Conservation (phyloP, 1,140 invertebrate species). For the Thaumetopoea pityocampa region DNA sequence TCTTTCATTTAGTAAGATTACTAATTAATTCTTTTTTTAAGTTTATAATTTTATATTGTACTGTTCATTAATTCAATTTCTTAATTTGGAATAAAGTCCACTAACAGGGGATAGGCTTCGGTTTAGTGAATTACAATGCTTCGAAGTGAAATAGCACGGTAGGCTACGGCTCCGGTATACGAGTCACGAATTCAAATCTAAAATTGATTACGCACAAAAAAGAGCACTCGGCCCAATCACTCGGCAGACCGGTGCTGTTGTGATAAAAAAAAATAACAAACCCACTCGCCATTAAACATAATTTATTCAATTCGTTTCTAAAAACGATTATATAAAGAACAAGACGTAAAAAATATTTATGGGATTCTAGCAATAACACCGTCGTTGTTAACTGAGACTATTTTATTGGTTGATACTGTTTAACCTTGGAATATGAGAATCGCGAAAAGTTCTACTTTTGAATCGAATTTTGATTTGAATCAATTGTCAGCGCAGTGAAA, state of each 20-base stretch:
- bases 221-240: conserved; percentile 30
- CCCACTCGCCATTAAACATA: conserved; percentile 55
- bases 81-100: too few species aligned
- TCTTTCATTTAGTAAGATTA: too few species aligned
- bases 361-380: conserved; percentile 17
- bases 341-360: conserved; percentile 12
- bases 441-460: too few species aligned
- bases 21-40: too few species aligned
- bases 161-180: conserved; percentile 46
- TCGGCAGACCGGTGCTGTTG: conserved; percentile 29
- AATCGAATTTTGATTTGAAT: too few species aligned
- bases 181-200: conserved; percentile 67
- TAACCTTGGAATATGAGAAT: too few species aligned
- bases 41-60: neutral
- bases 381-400: too few species aligned
- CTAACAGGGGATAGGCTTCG: too few species aligned
- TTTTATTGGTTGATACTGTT: too few species aligned
- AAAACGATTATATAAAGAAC: conserved; percentile 36
- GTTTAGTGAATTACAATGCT: too few species aligned
- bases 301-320: conserved; percentile 59
- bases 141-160: conserved; percentile 34
- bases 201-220: conserved; percentile 67
- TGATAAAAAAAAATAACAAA: conserved; percentile 55
- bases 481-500: too few species aligned
- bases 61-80: too few species aligned